Evolutionary conservation across 2,113 vertebrate genomes (phyloP), one percentile per base, ranked within the genome.

Genomic region (Astur gentilis): DNA sequence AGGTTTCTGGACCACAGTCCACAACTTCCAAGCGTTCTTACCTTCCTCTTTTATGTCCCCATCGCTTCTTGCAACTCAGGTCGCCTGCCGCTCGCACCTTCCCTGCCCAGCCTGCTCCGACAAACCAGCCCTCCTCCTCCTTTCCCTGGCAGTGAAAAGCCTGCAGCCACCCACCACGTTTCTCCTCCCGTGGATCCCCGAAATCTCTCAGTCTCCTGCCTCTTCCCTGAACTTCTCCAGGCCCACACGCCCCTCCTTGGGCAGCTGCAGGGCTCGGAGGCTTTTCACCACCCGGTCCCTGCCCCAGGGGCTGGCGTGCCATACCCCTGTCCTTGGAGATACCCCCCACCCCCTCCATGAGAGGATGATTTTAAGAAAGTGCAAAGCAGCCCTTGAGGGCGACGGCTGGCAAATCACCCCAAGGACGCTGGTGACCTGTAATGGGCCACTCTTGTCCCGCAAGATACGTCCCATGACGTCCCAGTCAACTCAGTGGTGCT

Each of bases 181-280:
- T 72, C 67, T 25, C 34, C 38, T 89, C 31, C 40, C 7, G 0
- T 71, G 60, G 31, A 45, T 84, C 13, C 42, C 36, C 6, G 4
- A 77, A 89, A 11, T 49, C 36, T 79, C 29, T 22, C 2, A 0
- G 36, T 15, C 19, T 89, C 20, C 23, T 81, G 26, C 31, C 22
- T 80, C 44, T 83, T 64, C 36, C 4, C n/a, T 70, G 65, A 71
- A 11, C 9, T 71, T 89, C 18, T 25, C 25, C 10, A 36, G 40
- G 45, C 31, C 36, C 54, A 6, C 1, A 0, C 1, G 4, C 42
- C 32, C 8, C 0, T 67, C n/a, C 29, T 47, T 16, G 21, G 40
- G 50, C 18, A 89, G 18, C 49, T 61, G 34, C 54, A 81, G 31
- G 1, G 7, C 11, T 26, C 40, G 16, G 36, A 50, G 27, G 26